Evolutionary conservation across 2,113 vertebrate genomes (phyloP), one percentile per base, ranked within the genome.

Genomic region (Glareola pratincola): DNA sequence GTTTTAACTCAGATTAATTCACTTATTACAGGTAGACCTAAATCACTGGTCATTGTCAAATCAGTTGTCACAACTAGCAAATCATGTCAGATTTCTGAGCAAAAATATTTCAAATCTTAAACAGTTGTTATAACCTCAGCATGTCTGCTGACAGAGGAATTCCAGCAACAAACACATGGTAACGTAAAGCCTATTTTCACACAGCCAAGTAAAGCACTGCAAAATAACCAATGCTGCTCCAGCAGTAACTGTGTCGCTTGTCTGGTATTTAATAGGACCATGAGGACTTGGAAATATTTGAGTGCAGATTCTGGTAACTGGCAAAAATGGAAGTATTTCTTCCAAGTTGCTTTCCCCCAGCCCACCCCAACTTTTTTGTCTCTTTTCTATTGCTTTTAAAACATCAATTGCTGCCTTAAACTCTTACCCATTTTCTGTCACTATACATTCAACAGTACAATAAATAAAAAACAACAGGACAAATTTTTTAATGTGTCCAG

Each of bases 1-100:
- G 98, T 98, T 99, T 99, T 99, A 98, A 98, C 98, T 98, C 98
- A 98, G 98, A 98, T 98, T 99, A 98, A 98, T 99, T 98, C 98
- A 97, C 98, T 99, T 98, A 99, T 98, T 98, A 98, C 97, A 98
- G 98, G 98, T 97, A 98, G 97, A 97, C 96, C 97, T 98, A 98
- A 98, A 99, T 99, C 98, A 98, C 97, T 97, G 98, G 98, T 98
- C 98, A 99, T 97, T 98, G 98, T 98, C 98, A 98, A 98, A 98
- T 98, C 98, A 98, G 97, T 98, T 98, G 98, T 98, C 98, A 98
- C 92, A 93, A 98, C 95, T 89, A 97, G 97, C 94, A 98, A 98
- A 98, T 98, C 98, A 98, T 97, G 98, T 98, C 98, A 98, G 63
- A 87, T 96, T 97, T 98, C 95, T 96, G 97, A 98, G 97, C 90